Conservation (phyloP, 2,888 invertebrate genomes). For the Flexamia atlantica region DNA sequence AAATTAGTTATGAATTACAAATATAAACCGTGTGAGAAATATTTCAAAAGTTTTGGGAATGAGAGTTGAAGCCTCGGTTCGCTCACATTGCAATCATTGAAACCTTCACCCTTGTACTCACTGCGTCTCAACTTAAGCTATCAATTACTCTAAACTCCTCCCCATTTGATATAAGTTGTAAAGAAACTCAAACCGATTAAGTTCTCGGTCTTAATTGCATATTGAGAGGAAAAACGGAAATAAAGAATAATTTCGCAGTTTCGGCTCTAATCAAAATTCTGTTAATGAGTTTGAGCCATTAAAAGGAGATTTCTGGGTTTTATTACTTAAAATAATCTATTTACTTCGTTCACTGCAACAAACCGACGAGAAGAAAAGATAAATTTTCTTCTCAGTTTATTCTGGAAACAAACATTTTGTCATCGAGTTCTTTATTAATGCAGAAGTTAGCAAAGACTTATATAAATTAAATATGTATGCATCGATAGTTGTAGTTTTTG, state of each 20-base stretch:
- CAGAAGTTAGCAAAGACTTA: too few relatives aligned
- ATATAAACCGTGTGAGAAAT: too few relatives aligned
- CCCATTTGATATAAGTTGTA: conserved; percentile 11
- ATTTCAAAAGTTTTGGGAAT: too few relatives aligned
- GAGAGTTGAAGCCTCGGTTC: too few relatives aligned
- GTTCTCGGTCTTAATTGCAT: conserved; percentile 22
- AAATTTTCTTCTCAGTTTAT: too few relatives aligned
- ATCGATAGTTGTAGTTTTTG: too few relatives aligned
- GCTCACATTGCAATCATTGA: conserved; percentile 8
- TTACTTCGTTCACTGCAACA: not conserved
- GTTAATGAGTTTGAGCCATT: conserved; percentile 39
- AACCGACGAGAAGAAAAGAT: too few relatives aligned
- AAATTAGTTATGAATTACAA: too few relatives aligned
- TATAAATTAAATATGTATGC: too few relatives aligned
- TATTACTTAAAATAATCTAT: not conserved
- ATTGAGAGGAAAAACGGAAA: conserved; percentile 17
- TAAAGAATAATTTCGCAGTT: conserved; percentile 22
- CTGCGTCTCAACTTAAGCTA: conserved; percentile 29
- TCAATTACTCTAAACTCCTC: conserved; percentile 17
- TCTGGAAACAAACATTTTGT: too few relatives aligned
- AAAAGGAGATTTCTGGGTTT: conserved; percentile 6
- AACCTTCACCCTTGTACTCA: conserved; percentile 35
- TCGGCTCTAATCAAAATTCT: conserved; percentile 6
- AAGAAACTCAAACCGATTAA: conserved; percentile 56
- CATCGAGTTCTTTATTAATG: too few relatives aligned